phyloP scores from a whole-genome alignment of 1,140 invertebrate genomes.

The Leptopilina clavipes region DNA sequence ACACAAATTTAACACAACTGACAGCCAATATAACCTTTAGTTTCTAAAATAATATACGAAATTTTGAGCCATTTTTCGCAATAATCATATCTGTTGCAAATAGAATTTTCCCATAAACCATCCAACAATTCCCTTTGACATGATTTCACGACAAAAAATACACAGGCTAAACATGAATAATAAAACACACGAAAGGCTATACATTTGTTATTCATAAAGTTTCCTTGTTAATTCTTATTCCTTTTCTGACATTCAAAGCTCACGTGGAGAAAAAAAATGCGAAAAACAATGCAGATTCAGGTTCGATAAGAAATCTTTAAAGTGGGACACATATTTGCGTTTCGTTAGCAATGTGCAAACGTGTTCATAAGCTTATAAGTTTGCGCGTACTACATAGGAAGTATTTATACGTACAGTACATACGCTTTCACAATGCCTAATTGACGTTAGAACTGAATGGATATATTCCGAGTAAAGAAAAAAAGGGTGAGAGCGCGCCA shows the following conservation, averaged over 20 bases:
- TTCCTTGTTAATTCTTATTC: constrained; percentile 12
- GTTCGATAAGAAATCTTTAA: not conserved
- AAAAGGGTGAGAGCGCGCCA: constrained; percentile 39
- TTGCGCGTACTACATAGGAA: not conserved
- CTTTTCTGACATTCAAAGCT: not conserved
- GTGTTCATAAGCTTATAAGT: constrained; percentile 23
- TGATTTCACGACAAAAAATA: not conserved
- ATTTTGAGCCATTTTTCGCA: no score
- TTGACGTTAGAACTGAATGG: constrained; percentile 35
- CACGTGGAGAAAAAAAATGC: not conserved
- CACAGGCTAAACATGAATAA: not conserved
- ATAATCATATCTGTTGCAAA: no score
- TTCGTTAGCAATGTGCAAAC: not conserved
- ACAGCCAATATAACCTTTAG: not conserved
- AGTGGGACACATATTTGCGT: constrained; percentile 22
- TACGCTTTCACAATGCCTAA: constrained; percentile 45
- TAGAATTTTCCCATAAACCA: not conserved
- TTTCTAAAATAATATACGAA: no score
- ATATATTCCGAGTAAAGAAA: constrained; percentile 39
- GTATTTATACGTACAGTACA: not conserved
- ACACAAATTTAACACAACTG: no score
- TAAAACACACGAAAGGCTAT: not conserved
- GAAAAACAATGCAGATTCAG: constrained; percentile 17
- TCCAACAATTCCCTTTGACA: not conserved
- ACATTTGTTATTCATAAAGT: constrained; percentile 4